phyloP scores from a whole-genome alignment of 1,140 invertebrate species.

The Hypsibius dujardini region DNA sequence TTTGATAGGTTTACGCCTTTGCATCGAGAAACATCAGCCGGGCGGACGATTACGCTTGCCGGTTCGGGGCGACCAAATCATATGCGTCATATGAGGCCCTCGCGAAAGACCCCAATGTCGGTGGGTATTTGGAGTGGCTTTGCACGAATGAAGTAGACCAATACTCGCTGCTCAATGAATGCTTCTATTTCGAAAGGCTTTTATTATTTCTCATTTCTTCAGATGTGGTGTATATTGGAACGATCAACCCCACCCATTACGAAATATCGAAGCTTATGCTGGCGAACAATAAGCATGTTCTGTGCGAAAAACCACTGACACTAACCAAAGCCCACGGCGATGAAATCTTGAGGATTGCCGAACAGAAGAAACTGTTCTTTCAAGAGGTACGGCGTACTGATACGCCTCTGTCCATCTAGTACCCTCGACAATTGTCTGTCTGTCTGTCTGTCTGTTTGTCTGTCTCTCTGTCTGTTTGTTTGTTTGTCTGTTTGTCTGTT shows the following conservation, averaged over 20 bases:
- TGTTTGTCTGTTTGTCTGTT: no score
- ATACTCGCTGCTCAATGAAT: no score
- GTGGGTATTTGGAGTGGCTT: slow-evolving; percentile 42
- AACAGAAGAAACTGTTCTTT: slow-evolving; percentile 45
- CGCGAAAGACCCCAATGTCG: slow-evolving; percentile 51
- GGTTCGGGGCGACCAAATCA: slow-evolving; percentile 46
- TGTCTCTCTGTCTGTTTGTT: no score
- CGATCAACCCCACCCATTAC: slow-evolving; percentile 49
- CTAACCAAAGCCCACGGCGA: slow-evolving; percentile 42
- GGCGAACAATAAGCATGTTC: slow-evolving; percentile 53
- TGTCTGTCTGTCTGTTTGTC: no score
- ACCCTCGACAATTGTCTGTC: no score
- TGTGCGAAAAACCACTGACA: slow-evolving; percentile 65
- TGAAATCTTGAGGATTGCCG: slow-evolving; percentile 28
- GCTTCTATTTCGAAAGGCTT: not conserved
- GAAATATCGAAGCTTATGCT: slow-evolving; percentile 47
- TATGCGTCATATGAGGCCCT: slow-evolving; percentile 57
- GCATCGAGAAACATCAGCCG: no score
- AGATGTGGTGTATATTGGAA: slow-evolving; percentile 62
- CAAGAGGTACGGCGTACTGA: no score
- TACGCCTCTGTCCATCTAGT: no score
- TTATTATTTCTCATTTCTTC: slow-evolving; percentile 27
- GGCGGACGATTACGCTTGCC: slow-evolving; percentile 52
- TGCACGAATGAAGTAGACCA: no score
- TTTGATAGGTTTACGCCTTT: slow-evolving; percentile 46